Conservation (phyloP, 2,888 invertebrate species). For the Homarus gammarus region DNA sequence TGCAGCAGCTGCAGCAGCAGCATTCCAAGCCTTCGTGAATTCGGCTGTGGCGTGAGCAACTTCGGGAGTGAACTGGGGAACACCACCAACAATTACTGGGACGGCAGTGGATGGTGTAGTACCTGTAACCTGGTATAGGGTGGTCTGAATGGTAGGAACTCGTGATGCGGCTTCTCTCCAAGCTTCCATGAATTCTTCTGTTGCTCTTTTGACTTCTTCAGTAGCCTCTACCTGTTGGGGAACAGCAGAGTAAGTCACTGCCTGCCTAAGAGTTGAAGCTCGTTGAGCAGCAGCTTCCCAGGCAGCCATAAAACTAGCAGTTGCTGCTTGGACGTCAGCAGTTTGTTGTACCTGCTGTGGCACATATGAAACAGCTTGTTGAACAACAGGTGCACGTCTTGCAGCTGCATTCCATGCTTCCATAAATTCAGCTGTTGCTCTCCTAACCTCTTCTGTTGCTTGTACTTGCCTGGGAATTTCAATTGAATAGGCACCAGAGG, state of each 20-base stretch:
- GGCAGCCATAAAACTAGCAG: constrained; percentile 61
- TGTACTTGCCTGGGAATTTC: constrained; percentile 14
- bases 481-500: neutral
- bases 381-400: constrained; percentile 48
- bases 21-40: constrained; percentile 58
- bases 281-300: constrained; percentile 48
- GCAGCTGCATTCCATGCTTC: constrained; percentile 62
- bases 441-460: constrained; percentile 38
- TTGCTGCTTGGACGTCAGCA: constrained; percentile 54
- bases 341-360: constrained; percentile 33
- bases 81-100: constrained; percentile 27
- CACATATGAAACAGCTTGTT: constrained; percentile 35
- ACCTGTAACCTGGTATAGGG: constrained; percentile 38
- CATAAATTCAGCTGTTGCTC: constrained; percentile 52
- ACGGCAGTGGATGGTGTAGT: neutral
- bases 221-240: constrained; percentile 51
- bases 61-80: constrained; percentile 51
- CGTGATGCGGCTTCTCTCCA: constrained; percentile 50
- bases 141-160: constrained; percentile 50
- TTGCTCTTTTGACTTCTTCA: constrained; percentile 43
- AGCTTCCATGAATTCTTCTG: constrained; percentile 51
- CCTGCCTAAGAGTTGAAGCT: constrained; percentile 11
- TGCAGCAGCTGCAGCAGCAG: constrained; percentile 58
- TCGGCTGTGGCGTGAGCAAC: constrained; percentile 46
- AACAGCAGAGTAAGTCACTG: constrained; percentile 9